phyloP scores from a whole-genome alignment of 2,888 invertebrate species.

The Melinaea marsaeus region DNA sequence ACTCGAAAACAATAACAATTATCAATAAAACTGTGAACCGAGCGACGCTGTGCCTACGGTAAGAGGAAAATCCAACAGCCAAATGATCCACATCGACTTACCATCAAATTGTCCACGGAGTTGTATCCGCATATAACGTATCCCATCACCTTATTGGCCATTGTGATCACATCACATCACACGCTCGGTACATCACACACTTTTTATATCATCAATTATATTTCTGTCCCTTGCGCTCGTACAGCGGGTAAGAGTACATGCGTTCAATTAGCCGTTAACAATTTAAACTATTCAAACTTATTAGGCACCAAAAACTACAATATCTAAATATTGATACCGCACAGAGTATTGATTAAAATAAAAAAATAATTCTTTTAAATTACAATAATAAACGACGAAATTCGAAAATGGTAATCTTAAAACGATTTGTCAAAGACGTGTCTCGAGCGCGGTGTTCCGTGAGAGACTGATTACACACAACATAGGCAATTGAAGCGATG shows the following conservation, averaged over 20 bases:
- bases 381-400: slow-evolving; percentile 1
- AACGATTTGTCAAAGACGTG: slow-evolving; percentile 33
- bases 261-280: slow-evolving; percentile 24
- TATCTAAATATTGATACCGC: neutral
- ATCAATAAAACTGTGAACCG: no score
- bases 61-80: neutral
- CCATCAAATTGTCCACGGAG: slow-evolving; percentile 78
- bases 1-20: no score
- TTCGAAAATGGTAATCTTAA: neutral
- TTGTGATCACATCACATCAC: slow-evolving; percentile 33
- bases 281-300: slow-evolving; percentile 17
- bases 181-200: slow-evolving; percentile 9
- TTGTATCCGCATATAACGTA: slow-evolving; percentile 79
- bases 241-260: slow-evolving; percentile 4
- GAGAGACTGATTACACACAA: slow-evolving; percentile 45
- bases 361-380: neutral
- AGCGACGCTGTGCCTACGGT: no score
- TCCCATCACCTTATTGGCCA: slow-evolving; percentile 76
- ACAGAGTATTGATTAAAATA: neutral
- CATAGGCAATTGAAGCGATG: slow-evolving; percentile 24
- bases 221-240: neutral
- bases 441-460: slow-evolving; percentile 41
- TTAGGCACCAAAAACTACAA: no score
- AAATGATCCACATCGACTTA: slow-evolving; percentile 46
- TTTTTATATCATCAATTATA: no score